Conservation (phyloP, 1,140 invertebrate genomes). For the Plodia interpunctella region DNA sequence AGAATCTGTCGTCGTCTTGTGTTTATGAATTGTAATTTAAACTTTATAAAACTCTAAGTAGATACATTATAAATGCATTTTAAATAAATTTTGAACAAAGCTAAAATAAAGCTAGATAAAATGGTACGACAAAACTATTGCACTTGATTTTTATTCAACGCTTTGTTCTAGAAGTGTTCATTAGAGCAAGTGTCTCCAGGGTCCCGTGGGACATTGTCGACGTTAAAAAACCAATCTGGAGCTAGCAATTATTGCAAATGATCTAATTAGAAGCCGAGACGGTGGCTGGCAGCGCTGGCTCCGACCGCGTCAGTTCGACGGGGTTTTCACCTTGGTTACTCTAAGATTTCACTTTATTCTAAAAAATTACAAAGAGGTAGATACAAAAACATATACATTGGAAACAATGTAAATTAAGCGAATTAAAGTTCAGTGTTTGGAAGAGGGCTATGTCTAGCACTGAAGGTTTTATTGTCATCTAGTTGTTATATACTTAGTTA, state of each 20-base stretch:
- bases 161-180: conserved; percentile 47
- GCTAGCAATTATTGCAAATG: conserved; percentile 61
- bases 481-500: not conserved
- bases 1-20: too few species aligned
- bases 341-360: not conserved
- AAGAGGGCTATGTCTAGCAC: too few species aligned
- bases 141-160: conserved; percentile 35
- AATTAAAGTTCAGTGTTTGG: too few species aligned
- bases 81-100: not conserved
- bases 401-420: too few species aligned
- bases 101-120: not conserved
- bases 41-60: too few species aligned
- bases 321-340: conserved; percentile 25
- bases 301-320: conserved; percentile 15
- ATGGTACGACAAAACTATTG: conserved; percentile 3
- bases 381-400: too few species aligned
- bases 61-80: too few species aligned
- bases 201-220: conserved; percentile 53
- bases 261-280: conserved; percentile 51
- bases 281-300: conserved; percentile 19
- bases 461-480: too few species aligned
- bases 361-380: too few species aligned
- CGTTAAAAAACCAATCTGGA: conserved; percentile 67
- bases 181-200: conserved; percentile 43
- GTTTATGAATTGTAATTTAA: too few species aligned